Evolutionary conservation across 2,797 vertebrate genomes (phyloP).

Genomic region (Orestias chungarensis): DNA sequence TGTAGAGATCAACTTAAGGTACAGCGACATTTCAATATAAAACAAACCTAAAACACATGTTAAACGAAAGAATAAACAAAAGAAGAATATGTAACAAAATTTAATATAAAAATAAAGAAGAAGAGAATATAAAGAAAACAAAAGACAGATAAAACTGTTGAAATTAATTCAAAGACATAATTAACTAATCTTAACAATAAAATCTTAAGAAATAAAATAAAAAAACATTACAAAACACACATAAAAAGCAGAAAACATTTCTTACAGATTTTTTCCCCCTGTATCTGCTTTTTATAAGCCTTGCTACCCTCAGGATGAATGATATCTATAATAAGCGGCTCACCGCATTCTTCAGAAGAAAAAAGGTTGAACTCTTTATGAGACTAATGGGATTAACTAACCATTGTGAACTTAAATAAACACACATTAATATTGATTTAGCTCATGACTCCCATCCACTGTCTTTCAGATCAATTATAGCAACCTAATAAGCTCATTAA

Average conservation of each 20-base stretch:
- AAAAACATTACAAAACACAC: neutral
- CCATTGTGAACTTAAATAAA: constrained; percentile 6
- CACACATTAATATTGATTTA: constrained; percentile 54
- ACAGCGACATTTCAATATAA: neutral
- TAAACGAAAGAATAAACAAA: neutral
- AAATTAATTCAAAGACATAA: neutral
- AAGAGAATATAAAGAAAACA: neutral
- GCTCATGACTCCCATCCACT: constrained; percentile 23
- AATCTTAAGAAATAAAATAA: neutral
- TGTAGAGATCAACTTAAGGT: neutral
- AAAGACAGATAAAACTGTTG: neutral
- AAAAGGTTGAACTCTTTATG: constrained; percentile 27
- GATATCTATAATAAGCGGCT: constrained; percentile 12
- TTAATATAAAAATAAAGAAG: neutral
- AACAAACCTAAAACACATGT: neutral
- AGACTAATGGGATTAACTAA: constrained; percentile 25
- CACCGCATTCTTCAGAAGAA: constrained; percentile 9
- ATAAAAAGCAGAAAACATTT: constrained; percentile 1
- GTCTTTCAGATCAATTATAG: constrained; percentile 52
- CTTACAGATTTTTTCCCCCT: neutral
- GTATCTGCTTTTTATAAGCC: neutral
- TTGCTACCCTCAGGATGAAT: constrained; percentile 33
- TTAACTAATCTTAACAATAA: neutral
- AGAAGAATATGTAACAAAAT: neutral
- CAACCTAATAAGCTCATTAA: constrained; percentile 61